phyloP scores from a whole-genome alignment of 2,888 invertebrate genomes.

The Dolichomitus sp. region DNA sequence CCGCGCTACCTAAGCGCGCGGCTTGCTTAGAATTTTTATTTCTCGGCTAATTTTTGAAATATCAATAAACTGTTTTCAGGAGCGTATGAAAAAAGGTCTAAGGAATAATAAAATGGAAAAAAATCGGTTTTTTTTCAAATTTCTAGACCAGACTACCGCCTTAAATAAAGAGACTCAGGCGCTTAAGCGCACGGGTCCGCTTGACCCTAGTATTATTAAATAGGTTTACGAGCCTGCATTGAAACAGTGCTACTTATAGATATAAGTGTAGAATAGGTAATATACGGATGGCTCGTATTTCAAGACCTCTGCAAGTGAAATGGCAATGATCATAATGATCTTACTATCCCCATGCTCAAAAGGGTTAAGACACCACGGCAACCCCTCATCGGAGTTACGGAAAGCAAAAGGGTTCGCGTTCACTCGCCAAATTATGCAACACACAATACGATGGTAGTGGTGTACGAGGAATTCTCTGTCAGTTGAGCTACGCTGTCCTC shows the following conservation, averaged over 20 bases:
- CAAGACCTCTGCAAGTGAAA: constrained; percentile 19
- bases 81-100: no score
- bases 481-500: no score
- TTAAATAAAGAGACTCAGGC: no score
- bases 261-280: background rate
- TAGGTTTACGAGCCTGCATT: background rate
- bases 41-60: no score
- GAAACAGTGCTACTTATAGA: background rate
- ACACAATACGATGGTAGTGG: constrained; percentile 27
- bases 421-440: constrained; percentile 56
- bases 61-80: no score
- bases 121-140: no score
- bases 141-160: no score
- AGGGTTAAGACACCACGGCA: constrained; percentile 51
- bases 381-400: constrained; percentile 34
- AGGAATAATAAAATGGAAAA: no score
- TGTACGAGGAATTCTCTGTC: no score
- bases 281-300: background rate
- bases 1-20: no score
- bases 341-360: constrained; percentile 11
- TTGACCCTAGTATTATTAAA: background rate
- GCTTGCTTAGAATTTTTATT: no score
- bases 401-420: constrained; percentile 44
- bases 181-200: no score
- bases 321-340: constrained; percentile 55